Base-by-base conservation (phyloP, 2,888 invertebrate genomes). In the Lomographa bimaculata region DNA sequence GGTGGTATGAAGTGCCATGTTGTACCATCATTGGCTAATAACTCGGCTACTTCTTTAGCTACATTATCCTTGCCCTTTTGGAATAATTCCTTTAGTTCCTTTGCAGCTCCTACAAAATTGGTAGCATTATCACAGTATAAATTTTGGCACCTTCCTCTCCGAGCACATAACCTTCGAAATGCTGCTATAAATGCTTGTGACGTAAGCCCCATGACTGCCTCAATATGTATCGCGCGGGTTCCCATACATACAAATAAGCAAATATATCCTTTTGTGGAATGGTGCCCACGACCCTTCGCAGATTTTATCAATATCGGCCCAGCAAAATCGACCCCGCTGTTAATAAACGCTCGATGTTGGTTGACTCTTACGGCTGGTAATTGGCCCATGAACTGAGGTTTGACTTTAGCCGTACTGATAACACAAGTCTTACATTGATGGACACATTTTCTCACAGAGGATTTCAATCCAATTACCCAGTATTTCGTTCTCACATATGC, bases 191-290 rank as follows among this genome's bases (percentile, higher is more conserved):
- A 59, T 0, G 48, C 57, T 17, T 60, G 45, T 1, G 61, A 45
- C 1, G 57, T 53, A 1, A 71, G 27, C 6, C 56, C 55, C 1
- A 40, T 43, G 0, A 66, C 68, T 0, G 51, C 45, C 32, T 71
- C 68, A 0, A 69, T 17, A 23, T 64, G 64, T 0, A 64, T 44
- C 0, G 64, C 65, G 7, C 53, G 53, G 0, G 57, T 57, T 0
- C 40, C 39, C 49, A 51, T 46, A 19, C 63, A 64, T 2, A 52
- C 23, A 21, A 54, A 53, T 1, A 51, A 10, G 9, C 54, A 53
- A 2, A 51, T 46, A 19, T 46, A 52, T 7, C 50, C 48, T 6
- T 57, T 54, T 2, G 16, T 28, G 2, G 14, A 2, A 14, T 14
- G 14, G 4, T 14, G 4, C 4, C 14, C 14, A 3, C 14, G 14